Evolutionary conservation across 64 coral and sea anemone species (phyloP), one percentile per base, ranked within the genome.

Genomic region (Actinia tenebrosa): DNA sequence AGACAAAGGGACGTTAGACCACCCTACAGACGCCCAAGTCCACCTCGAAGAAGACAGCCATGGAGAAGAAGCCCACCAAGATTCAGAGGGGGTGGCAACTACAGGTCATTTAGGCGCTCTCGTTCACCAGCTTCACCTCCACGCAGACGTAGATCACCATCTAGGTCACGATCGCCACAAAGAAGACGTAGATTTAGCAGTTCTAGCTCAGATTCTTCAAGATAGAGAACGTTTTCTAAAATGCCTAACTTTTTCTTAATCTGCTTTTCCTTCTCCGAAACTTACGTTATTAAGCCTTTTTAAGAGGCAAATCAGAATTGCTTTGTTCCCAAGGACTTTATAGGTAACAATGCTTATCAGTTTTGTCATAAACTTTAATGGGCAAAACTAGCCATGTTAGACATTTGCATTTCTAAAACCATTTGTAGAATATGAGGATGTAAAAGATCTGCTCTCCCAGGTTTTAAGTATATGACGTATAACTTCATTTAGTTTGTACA

Each of bases 161-260:
- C 88, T 19, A 78, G 93, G 68, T 92, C 90, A 26, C 83, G 91
- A 10, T 99, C 97, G 6, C 97, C 97, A n/a, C 87, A 85, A 1
- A 89, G 93, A 71, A 79, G 93, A 50, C 91, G 94, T 13, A 89
- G 88, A 88, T 96, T 92, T 44, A 96, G 88, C 45, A 90, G 94
- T 50, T 96, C 94, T 56, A 96, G 94, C 17, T 96, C 94, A 16
- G 91, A 90, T 77, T 96, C 94, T 9, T 96, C 94, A 17, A 87
- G 91, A 55, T 96, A 86, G 63, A 79, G 46, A 46, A n/a, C 45
- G 10, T 43, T 14, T 6, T 15, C 69, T 42, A 42, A 10, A n/a
- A 4, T 30, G 7, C n/a, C 69, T 22, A 30, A 27, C 7, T 10
- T 75, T 42, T 75, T 43, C 27, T 0, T 58, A 30, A 75, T 30